A percentile compares a stretch with the other conserved stretches of the same genome.
phyloP scores from a whole-genome alignment of 1,140 invertebrate genomes.

The Heliconius eleuchia region DNA sequence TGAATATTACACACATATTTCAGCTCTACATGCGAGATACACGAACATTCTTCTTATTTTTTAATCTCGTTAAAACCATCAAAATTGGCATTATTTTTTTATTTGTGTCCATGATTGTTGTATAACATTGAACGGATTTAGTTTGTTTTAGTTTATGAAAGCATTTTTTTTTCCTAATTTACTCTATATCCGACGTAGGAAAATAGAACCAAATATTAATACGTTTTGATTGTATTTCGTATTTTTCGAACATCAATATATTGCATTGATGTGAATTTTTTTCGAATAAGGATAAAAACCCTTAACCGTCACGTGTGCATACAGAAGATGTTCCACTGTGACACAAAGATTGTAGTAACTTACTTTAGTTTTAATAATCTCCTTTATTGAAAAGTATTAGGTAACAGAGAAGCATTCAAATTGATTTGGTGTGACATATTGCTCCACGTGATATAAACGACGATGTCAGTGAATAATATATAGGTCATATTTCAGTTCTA shows the following conservation, averaged over 20 bases:
- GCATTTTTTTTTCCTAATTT: too few relatives aligned
- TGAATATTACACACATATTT: conserved; percentile 82
- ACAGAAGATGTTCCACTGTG: too few relatives aligned
- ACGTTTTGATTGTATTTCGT: too few relatives aligned
- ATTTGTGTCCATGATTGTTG: background rate
- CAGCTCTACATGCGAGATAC: conserved; percentile 42
- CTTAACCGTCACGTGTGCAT: too few relatives aligned
- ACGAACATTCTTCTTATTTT: conserved; percentile 15
- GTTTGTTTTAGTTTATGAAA: too few relatives aligned
- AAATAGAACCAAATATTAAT: too few relatives aligned
- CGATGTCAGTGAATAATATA: background rate
- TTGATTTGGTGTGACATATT: conserved; percentile 3
- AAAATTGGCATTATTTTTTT: conserved; percentile 8
- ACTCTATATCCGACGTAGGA: too few relatives aligned
- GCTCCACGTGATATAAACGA: background rate
- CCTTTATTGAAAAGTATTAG: background rate
- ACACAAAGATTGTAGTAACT: background rate
- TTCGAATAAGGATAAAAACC: too few relatives aligned
- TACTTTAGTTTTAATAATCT: background rate
- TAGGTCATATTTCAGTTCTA: conserved; percentile 25
- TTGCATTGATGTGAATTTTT: too few relatives aligned
- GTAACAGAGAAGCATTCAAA: conserved; percentile 2
- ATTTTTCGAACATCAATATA: too few relatives aligned
- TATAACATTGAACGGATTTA: background rate
- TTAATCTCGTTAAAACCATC: background rate